phyloP scores from a whole-genome alignment of 2,113 vertebrate species.

The Porphyrio hochstetteri region DNA sequence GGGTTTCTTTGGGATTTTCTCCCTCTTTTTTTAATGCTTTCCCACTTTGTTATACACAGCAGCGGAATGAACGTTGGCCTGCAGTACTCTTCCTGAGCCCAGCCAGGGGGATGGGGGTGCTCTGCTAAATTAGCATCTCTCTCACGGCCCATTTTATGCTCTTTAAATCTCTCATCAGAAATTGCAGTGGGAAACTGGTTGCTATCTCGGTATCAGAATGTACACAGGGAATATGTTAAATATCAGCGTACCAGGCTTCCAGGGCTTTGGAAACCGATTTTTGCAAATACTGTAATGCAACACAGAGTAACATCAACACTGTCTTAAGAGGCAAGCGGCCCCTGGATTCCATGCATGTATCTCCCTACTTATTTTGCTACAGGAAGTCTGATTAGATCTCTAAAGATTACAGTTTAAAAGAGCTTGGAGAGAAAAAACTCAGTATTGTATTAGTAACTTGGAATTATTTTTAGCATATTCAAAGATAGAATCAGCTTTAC shows the following conservation, averaged over 20 bases:
- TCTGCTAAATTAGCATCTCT: neutral
- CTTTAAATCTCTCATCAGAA: neutral
- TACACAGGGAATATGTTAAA: neutral
- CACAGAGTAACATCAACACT: neutral
- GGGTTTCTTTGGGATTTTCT: fast-evolving
- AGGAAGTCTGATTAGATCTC: neutral
- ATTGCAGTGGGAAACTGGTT: neutral
- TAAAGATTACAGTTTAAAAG: conserved; percentile 2
- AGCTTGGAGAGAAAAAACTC: neutral
- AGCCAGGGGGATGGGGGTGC: neutral
- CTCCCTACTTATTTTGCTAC: neutral
- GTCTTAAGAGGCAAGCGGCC: neutral
- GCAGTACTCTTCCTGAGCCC: neutral
- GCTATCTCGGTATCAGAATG: neutral
- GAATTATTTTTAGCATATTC: neutral
- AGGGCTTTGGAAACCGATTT: neutral
- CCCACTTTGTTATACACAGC: neutral
- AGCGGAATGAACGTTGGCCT: neutral
- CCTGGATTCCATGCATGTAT: neutral
- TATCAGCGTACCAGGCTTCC: neutral
- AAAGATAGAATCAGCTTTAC: neutral
- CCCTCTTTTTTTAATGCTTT: neutral
- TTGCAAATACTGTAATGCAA: neutral
- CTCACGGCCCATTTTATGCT: neutral
- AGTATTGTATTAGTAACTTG: neutral